Base-by-base conservation (phyloP, 2,113 vertebrate species). In the Coptodon bakossiorum region DNA sequence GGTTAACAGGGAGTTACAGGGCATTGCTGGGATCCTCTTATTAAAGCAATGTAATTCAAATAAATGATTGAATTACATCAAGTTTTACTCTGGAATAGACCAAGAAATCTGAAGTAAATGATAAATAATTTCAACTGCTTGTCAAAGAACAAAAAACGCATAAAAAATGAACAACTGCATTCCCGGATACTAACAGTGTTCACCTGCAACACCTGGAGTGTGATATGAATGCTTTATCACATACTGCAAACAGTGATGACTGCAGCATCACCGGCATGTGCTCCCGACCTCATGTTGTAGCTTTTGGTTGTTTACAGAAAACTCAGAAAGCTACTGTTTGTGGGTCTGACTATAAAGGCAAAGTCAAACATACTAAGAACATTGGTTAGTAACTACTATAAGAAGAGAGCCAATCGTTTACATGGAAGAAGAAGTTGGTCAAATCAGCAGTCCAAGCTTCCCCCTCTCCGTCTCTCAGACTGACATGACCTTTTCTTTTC, bases 191-290 rank as follows among this genome's bases (percentile, higher is more conserved):
- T 71, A 71, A 24, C 7, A 27, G 12, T 27, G 38, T 10, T 24
- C 38, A 73, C 22, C 38, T 45, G 38, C 22, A 14, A 6, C 53
- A 54, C n/a, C 53, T 22, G 53, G n/a, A 12, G 53, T 45, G 68
- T 73, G 22, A 45, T 17, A 73, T 17, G 0, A 45, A 27, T 0
- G 68, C 38, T 73, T 73, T 73, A 73, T 27, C 1, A 17, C 68
- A 27, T 5, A 17, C 68, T 73, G 22, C 66, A 45, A 73, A 24
- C 38, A 24, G 0, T 10, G 38, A 73, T 73, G 38, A 24, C 13
- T 27, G 13, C 22, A 73, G 22, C 22, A 27, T 45, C 38, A 45
- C 5, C 5, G 8, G 8, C 22, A 6, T 27, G 68, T 27, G 68
- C 24, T 71, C 1, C 66, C 1, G 5, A 4, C n/a, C 38, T 71